These are phyloP conservation scores for Brachypalpus laphriformis DNA, from an alignment of 2,888 invertebrate species.

Conservation along the genomic window DNA sequence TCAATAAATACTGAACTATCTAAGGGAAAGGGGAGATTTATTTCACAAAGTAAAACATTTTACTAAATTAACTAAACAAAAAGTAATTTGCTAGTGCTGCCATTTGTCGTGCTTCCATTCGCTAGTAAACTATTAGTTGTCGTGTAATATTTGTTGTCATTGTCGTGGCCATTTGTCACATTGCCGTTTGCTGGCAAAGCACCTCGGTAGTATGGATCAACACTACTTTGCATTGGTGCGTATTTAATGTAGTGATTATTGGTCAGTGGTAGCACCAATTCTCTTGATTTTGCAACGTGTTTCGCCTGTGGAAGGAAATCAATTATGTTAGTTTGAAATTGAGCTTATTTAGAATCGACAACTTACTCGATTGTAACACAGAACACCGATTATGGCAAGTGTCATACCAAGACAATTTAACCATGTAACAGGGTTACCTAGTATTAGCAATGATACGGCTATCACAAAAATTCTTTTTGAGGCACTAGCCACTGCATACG, in stretches of 20 bases:
- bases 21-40: slow-evolving; percentile 6
- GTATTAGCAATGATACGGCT: slow-evolving; percentile 91
- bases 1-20: slow-evolving; percentile 51
- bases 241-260: slow-evolving; percentile 82
- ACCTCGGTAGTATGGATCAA: slow-evolving; percentile 78
- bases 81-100: slow-evolving; percentile 79
- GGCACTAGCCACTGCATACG: slow-evolving; percentile 97
- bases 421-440: slow-evolving; percentile 95
- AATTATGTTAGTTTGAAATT: background rate
- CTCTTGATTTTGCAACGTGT: slow-evolving; percentile 86
- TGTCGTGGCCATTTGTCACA: slow-evolving; percentile 73
- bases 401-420: slow-evolving; percentile 95
- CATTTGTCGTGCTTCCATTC: slow-evolving; percentile 79
- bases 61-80: slow-evolving; percentile 79
- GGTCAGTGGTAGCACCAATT: slow-evolving; percentile 84
- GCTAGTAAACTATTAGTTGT: slow-evolving; percentile 78
- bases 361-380: slow-evolving; percentile 93
- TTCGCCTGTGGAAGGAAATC: slow-evolving; percentile 85
- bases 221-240: slow-evolving; percentile 77
- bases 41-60: slow-evolving; percentile 12
- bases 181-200: slow-evolving; percentile 75
- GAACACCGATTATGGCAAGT: slow-evolving; percentile 93
- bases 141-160: slow-evolving; percentile 71
- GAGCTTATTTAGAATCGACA: background rate
- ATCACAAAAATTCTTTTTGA: slow-evolving; percentile 97